Evolutionary conservation across 2,888 invertebrate species (phyloP).

Genomic region (Synanthedon tipuliformis): DNA sequence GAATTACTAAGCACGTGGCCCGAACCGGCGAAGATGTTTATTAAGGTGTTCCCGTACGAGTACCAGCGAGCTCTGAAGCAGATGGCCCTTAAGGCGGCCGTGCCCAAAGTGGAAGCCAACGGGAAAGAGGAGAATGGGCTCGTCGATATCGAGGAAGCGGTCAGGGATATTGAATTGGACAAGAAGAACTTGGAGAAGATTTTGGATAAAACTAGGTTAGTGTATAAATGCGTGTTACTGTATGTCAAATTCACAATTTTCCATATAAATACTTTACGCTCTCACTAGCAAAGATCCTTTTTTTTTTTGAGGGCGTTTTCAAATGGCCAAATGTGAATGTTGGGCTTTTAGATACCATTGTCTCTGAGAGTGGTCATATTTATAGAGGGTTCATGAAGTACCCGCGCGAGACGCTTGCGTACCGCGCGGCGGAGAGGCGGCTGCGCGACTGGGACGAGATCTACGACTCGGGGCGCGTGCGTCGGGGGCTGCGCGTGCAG

Average conservation of each 20-base stretch:
- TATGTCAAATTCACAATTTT: too few species aligned
- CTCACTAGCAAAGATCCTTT: too few species aligned
- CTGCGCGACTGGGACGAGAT: constrained; percentile 97
- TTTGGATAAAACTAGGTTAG: constrained; percentile 79
- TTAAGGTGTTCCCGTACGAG: constrained; percentile 98
- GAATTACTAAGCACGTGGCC: constrained; percentile 85
- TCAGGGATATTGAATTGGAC: constrained; percentile 81
- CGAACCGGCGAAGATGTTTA: constrained; percentile 79
- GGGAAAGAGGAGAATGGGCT: constrained; percentile 52
- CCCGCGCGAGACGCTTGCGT: constrained; percentile 86
- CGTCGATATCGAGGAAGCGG: constrained; percentile 89
- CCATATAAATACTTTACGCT: too few species aligned
- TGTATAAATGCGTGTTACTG: too few species aligned
- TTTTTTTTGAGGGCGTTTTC: too few species aligned
- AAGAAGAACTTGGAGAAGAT: constrained; percentile 85
- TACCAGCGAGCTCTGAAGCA: constrained; percentile 91
- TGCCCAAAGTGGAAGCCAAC: constrained; percentile 29
- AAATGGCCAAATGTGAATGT: too few species aligned
- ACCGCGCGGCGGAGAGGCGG: constrained; percentile 87
- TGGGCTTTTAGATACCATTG: background rate
- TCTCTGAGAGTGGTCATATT: background rate
- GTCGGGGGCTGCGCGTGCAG: constrained; percentile 89
- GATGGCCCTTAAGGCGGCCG: constrained; percentile 46
- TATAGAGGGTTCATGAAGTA: constrained; percentile 93
- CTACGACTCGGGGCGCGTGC: constrained; percentile 87